These are phyloP conservation scores for Lepidurus packardi DNA, from an alignment of 1,140 invertebrate species.

Conservation along the genomic window DNA sequence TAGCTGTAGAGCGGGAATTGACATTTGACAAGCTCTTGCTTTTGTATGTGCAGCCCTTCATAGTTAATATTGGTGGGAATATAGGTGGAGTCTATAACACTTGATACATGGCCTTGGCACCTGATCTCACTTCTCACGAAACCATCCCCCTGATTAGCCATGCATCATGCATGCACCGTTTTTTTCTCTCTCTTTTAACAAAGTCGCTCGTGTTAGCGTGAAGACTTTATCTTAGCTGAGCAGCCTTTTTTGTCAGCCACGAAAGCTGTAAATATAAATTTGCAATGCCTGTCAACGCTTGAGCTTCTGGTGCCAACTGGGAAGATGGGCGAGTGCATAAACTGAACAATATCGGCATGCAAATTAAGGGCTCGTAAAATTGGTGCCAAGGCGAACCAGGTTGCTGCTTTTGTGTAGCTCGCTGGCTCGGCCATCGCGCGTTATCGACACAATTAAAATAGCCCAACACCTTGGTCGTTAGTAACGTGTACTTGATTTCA, in stretches of 20 bases:
- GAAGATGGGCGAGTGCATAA: neutral
- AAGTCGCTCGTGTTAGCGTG: neutral
- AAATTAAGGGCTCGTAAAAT: slow-evolving; percentile 19
- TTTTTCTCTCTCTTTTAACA: neutral
- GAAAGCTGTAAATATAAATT: slow-evolving; percentile 10
- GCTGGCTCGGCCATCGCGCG: neutral
- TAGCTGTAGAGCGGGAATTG: neutral
- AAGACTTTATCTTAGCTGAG: neutral
- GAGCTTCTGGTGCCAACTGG: neutral
- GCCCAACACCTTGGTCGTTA: slow-evolving; percentile 2
- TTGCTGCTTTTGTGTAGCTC: neutral
- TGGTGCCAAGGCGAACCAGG: slow-evolving; percentile 7
- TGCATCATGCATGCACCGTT: neutral
- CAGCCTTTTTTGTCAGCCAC: slow-evolving; percentile 1
- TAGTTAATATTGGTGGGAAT: neutral
- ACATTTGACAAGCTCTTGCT: slow-evolving; percentile 8
- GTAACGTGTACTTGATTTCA: neutral
- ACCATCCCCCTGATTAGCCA: neutral
- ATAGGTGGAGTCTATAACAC: neutral
- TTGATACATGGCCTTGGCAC: slow-evolving; percentile 13
- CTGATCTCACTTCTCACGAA: neutral
- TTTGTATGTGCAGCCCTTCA: neutral
- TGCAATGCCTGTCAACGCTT: neutral
- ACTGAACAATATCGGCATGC: slow-evolving; percentile 9
- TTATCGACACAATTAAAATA: slow-evolving; percentile 2